Percentiles rank a stretch among this genome's conserved stretches.
Evolutionary conservation across 2,888 invertebrate genomes (phyloP).

Genomic region (Tuta absoluta): DNA sequence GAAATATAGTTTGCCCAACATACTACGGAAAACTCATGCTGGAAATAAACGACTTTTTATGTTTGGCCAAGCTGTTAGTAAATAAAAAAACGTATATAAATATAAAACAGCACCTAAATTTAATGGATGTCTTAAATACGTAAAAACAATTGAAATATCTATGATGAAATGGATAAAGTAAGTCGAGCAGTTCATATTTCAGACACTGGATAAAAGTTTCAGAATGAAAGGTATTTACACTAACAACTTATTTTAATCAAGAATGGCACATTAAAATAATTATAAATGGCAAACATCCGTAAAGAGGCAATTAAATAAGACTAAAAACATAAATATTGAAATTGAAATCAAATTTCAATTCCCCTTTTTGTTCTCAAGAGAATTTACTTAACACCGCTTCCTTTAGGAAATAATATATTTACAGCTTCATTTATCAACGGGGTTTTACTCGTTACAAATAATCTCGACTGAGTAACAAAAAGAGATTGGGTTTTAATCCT

Average conservation of each 20-base stretch:
- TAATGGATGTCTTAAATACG: no score
- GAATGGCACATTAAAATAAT: no score
- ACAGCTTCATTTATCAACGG: conserved; percentile 41
- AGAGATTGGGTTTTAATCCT: conserved; percentile 65
- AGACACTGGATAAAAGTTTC: no score
- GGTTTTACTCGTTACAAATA: conserved; percentile 48
- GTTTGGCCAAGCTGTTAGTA: no score
- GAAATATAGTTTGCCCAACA: not conserved
- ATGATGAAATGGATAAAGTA: no score
- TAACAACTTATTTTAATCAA: no score
- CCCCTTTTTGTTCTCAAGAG: conserved; percentile 4
- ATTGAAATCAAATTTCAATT: conserved; percentile 7
- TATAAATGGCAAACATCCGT: not conserved
- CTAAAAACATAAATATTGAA: conserved; percentile 4
- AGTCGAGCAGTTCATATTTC: not conserved
- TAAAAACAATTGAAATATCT: not conserved
- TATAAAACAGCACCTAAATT: no score
- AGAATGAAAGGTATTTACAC: no score
- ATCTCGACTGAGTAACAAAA: conserved; percentile 63
- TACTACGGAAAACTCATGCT: not conserved
- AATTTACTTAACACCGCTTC: conserved; percentile 30
- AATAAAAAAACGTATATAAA: no score
- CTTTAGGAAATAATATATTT: conserved; percentile 40
- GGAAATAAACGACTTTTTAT: not conserved
- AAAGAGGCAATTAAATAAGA: not conserved